phyloP scores from a whole-genome alignment of 2,888 invertebrate species.

The Stenurella melanura region DNA sequence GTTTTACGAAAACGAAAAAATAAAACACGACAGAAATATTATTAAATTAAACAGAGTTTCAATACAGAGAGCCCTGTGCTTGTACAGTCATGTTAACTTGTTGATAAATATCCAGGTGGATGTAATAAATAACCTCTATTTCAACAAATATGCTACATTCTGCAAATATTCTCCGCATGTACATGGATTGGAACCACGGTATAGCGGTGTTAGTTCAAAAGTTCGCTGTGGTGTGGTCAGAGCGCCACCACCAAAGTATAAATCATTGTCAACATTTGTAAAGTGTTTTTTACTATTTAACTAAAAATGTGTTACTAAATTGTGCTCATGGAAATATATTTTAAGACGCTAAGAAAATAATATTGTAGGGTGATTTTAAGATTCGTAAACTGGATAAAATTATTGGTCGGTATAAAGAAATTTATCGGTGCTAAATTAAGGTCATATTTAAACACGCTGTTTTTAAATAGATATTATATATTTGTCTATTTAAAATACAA shows the following conservation, averaged over 20 bases:
- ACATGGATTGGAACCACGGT: constrained; percentile 18
- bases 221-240: constrained; percentile 1
- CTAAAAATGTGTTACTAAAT: not conserved
- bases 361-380: no score
- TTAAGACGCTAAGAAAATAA: not conserved
- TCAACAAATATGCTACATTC: constrained; percentile 15
- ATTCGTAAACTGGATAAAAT: no score
- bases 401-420: no score
- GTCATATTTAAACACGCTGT: no score
- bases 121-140: constrained; percentile 22
- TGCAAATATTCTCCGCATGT: constrained; percentile 21
- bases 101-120: constrained; percentile 26
- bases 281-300: constrained; percentile 20
- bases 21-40: constrained; percentile 15
- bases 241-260: constrained; percentile 8
- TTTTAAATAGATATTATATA: no score
- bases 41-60: constrained; percentile 17
- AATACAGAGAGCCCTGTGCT: not conserved
- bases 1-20: not conserved
- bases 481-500: no score
- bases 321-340: not conserved
- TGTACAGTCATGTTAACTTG: constrained; percentile 22
- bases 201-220: constrained; percentile 6
- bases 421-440: no score
- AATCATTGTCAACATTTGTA: constrained; percentile 15